phyloP scores from a whole-genome alignment of 2,113 vertebrate species.

The Nerophis ophidion region DNA sequence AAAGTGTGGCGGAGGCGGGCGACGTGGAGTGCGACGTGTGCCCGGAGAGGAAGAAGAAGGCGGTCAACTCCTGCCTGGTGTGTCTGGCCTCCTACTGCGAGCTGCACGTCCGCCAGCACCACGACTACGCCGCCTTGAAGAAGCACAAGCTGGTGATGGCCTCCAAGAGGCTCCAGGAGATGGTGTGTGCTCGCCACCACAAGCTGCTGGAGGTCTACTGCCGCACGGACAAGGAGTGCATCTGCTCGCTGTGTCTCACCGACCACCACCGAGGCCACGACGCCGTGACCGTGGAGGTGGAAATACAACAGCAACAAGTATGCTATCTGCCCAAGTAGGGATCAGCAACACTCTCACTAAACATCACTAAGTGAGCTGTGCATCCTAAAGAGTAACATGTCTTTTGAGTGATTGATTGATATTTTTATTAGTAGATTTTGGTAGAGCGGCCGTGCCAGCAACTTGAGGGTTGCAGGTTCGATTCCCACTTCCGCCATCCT shows the following conservation, averaged over 20 bases:
- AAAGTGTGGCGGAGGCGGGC: slow-evolving; percentile 45
- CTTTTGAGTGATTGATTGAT: no score
- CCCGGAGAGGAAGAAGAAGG: slow-evolving; percentile 82
- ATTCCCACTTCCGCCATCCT: no score
- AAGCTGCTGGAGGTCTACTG: slow-evolving; percentile 76
- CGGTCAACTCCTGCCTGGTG: slow-evolving; percentile 86
- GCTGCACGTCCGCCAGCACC: slow-evolving; percentile 88
- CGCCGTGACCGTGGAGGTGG: slow-evolving; percentile 58
- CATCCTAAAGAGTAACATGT: no score
- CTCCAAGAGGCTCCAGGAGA: slow-evolving; percentile 59
- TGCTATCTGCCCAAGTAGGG: no score
- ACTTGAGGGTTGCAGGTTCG: no score
- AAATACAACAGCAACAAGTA: slow-evolving; percentile 66
- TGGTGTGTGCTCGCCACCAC: slow-evolving; percentile 64
- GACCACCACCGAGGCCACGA: slow-evolving; percentile 73
- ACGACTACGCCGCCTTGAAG: slow-evolving; percentile 85
- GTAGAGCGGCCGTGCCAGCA: no score
- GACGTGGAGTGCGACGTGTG: slow-evolving; percentile 85
- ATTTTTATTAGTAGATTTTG: no score
- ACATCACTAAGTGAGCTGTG: no score
- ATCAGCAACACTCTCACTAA: no score
- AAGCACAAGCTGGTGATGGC: slow-evolving; percentile 85
- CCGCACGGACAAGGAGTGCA: slow-evolving; percentile 64
- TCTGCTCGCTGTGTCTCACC: slow-evolving; percentile 73
- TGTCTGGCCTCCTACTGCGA: slow-evolving; percentile 95